Evolutionary conservation across 2,797 vertebrate species (phyloP).

Genomic region (Neosilurus mollespiculum): DNA sequence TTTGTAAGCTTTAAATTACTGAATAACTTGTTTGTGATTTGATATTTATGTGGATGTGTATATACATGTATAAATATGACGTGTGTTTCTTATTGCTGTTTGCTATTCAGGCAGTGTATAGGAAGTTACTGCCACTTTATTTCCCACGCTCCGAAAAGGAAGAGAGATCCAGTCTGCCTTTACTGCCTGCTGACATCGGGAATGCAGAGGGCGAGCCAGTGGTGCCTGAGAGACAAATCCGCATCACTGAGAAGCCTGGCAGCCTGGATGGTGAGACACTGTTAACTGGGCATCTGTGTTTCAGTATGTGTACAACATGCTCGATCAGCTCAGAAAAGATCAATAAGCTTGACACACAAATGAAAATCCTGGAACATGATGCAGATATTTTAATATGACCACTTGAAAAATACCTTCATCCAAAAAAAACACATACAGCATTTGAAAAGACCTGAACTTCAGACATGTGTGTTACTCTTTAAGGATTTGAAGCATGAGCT

Average conservation of each 20-base stretch:
- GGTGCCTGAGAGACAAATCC: slow-evolving; percentile 92
- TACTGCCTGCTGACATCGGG: slow-evolving; percentile 90
- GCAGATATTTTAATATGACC: slow-evolving; percentile 11
- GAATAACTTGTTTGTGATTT: not conserved
- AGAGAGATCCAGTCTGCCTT: slow-evolving; percentile 78
- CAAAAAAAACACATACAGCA: not conserved
- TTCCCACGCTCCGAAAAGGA: slow-evolving; percentile 89
- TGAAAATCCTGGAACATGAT: not conserved
- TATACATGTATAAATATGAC: not conserved
- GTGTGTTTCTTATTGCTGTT: slow-evolving; percentile 19
- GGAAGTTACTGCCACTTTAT: slow-evolving; percentile 90
- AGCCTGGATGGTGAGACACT: slow-evolving; percentile 79
- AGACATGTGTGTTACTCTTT: not conserved
- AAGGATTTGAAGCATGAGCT: slow-evolving; percentile 6
- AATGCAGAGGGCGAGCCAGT: slow-evolving; percentile 94
- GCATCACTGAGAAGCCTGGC: slow-evolving; percentile 92
- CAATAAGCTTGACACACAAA: slow-evolving; percentile 5
- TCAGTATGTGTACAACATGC: not conserved
- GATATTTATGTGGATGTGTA: not conserved
- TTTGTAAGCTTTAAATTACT: not conserved
- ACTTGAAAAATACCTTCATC: not conserved
- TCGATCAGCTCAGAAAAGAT: not conserved
- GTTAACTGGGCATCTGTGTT: not conserved
- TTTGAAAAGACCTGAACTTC: not conserved
- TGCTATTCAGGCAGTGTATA: slow-evolving; percentile 79